Evolutionary conservation across 2,888 invertebrate genomes (phyloP).

Genomic region (Cephus spinipes): DNA sequence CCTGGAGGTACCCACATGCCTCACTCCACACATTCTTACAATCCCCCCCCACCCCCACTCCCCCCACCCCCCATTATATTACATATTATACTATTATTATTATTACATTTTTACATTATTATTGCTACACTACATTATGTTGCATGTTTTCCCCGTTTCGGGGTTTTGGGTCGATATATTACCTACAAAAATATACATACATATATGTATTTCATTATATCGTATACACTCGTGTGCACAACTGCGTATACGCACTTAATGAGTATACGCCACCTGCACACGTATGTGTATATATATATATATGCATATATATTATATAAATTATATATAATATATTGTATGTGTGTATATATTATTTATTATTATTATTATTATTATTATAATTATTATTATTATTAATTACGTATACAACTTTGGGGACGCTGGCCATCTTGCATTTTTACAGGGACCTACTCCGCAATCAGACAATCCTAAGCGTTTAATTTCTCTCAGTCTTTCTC

Average conservation of each 20-base stretch:
- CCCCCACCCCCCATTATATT: constrained; percentile 31
- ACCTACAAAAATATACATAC: constrained; percentile 10
- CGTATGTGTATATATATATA: constrained; percentile 50
- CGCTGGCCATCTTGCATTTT: constrained; percentile 67
- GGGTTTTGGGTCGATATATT: constrained; percentile 54
- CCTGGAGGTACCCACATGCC: constrained; percentile 84
- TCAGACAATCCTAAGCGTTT: constrained; percentile 67
- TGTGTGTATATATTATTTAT: constrained; percentile 17
- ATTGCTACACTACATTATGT: constrained; percentile 64
- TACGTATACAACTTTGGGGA: constrained; percentile 65
- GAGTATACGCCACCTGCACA: constrained; percentile 18
- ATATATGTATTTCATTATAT: constrained; percentile 9
- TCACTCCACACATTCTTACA: constrained; percentile 64
- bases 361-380: constrained; percentile 28
- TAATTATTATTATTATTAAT: constrained; percentile 33
- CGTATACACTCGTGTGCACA: constrained; percentile 29
- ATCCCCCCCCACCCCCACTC: constrained; percentile 48
- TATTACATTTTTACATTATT: constrained; percentile 39
- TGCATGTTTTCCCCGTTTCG: constrained; percentile 63
- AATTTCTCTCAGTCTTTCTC: constrained; percentile 44
- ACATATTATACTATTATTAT: constrained; percentile 67
- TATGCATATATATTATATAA: constrained; percentile 32
- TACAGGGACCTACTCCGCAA: constrained; percentile 66
- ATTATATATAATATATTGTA: constrained; percentile 26
- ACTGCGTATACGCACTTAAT: constrained; percentile 31